Percentiles rank a stretch among this genome's conserved stretches.
Evolutionary conservation across 2,797 vertebrate genomes (phyloP).

Genomic region (Chelon auratus): DNA sequence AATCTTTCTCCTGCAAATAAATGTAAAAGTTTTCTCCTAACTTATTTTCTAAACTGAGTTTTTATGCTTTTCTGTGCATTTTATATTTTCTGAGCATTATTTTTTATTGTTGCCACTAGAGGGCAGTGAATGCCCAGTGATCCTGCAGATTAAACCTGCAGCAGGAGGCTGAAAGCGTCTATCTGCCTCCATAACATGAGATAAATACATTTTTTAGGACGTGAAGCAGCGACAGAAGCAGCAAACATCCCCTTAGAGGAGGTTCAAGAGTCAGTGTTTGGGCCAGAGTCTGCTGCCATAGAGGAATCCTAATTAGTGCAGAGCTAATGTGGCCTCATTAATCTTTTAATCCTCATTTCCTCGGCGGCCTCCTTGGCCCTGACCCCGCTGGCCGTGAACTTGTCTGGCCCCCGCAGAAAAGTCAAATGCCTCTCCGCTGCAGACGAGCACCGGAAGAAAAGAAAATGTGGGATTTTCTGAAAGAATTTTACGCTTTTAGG

Average conservation of each 20-base stretch:
- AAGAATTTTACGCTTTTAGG: no score
- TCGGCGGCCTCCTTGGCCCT: conserved; percentile 26
- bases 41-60: neutral
- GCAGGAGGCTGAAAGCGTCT: neutral
- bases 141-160: neutral
- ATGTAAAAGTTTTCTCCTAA: neutral
- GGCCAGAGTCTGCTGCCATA: conserved; percentile 9
- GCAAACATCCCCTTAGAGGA: no score
- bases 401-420: conserved; percentile 52
- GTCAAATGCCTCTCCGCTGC: conserved; percentile 46
- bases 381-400: conserved; percentile 45
- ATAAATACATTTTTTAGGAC: no score
- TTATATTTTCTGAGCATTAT: neutral
- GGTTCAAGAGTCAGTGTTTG: neutral
- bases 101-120: conserved; percentile 78
- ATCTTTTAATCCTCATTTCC: conserved; percentile 76
- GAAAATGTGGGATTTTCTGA: neutral
- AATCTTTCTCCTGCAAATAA: neutral
- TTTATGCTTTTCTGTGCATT: neutral
- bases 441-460: neutral
- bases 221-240: no score
- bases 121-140: conserved; percentile 77
- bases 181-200: no score
- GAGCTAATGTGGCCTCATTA: conserved; percentile 66
- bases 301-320: conserved; percentile 61